A percentile compares a stretch with the other conserved stretches of the same genome.
Evolutionary conservation across 2,113 vertebrate genomes (phyloP).

Genomic region (Misgurnus anguillicaudatus): DNA sequence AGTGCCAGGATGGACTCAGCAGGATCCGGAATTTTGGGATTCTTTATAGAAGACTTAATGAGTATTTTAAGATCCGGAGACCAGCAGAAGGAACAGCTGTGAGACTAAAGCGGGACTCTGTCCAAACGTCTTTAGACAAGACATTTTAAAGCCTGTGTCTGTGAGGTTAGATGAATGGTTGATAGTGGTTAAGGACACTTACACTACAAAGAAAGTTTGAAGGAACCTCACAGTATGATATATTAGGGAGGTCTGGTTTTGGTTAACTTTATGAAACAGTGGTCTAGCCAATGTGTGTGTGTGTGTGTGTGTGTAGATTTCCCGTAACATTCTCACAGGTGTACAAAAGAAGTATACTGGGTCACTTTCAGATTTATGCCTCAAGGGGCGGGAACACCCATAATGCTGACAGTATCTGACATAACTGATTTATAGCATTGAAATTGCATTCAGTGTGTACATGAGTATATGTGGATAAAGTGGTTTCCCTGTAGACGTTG

Average conservation of each 20-base stretch:
- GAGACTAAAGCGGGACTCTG: constrained; percentile 25
- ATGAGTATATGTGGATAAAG: constrained; percentile 39
- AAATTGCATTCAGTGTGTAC: constrained; percentile 20
- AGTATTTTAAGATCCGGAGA: constrained; percentile 53
- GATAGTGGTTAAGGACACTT: not conserved
- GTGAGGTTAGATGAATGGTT: constrained; percentile 6
- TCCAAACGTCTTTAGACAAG: constrained; percentile 41
- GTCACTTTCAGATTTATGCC: constrained; percentile 16
- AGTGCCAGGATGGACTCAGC: constrained; percentile 36
- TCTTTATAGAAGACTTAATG: constrained; percentile 54
- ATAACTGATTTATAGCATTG: constrained; percentile 30
- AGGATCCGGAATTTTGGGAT: constrained; percentile 46
- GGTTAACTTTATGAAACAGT: not conserved
- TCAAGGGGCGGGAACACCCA: not conserved
- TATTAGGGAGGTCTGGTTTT: constrained; percentile 3
- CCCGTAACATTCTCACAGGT: constrained; percentile 52
- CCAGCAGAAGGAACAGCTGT: constrained; percentile 64
- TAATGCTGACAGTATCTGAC: constrained; percentile 12
- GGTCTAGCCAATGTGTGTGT: not conserved
- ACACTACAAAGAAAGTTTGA: not conserved
- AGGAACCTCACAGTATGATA: not conserved
- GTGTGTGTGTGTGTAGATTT: constrained; percentile 43
- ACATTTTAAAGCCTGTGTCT: constrained; percentile 14
- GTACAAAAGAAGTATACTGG: constrained; percentile 51
- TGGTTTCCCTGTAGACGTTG: constrained; percentile 15